A percentile compares a stretch with the other conserved stretches of the same genome.
Evolutionary conservation across 2,797 vertebrate species (phyloP).

Genomic region (Adelosebastes latens): DNA sequence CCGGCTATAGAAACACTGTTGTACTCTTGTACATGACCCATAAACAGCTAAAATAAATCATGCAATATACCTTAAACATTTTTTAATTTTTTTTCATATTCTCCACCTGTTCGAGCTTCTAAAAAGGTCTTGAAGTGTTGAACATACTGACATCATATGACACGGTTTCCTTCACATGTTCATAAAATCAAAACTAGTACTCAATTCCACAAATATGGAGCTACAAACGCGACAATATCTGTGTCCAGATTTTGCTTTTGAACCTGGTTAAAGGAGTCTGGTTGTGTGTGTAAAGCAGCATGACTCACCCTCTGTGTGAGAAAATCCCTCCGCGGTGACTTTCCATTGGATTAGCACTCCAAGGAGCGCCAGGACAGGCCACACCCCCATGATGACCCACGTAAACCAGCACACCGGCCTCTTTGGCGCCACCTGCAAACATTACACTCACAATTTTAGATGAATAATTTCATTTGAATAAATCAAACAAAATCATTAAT

Average conservation of each 20-base stretch:
- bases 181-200: background rate
- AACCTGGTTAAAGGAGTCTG: background rate
- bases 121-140: too few species aligned
- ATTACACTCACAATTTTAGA: background rate
- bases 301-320: conserved; percentile 94
- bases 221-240: background rate
- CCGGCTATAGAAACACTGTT: background rate
- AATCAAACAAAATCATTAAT: background rate
- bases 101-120: too few species aligned
- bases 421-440: conserved; percentile 85
- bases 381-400: conserved; percentile 95
- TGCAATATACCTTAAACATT: background rate
- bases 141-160: too few species aligned
- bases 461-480: background rate
- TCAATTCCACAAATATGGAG: background rate
- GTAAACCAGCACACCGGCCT: conserved; percentile 96
- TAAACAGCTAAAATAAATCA: background rate
- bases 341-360: conserved; percentile 98
- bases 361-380: conserved; percentile 92
- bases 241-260: background rate
- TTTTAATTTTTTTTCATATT: background rate
- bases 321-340: conserved; percentile 95
- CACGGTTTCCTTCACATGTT: background rate
- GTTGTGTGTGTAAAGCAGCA: background rate
- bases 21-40: background rate